phyloP scores from a whole-genome alignment of 2,113 vertebrate species.

The Halcyon senegalensis region DNA sequence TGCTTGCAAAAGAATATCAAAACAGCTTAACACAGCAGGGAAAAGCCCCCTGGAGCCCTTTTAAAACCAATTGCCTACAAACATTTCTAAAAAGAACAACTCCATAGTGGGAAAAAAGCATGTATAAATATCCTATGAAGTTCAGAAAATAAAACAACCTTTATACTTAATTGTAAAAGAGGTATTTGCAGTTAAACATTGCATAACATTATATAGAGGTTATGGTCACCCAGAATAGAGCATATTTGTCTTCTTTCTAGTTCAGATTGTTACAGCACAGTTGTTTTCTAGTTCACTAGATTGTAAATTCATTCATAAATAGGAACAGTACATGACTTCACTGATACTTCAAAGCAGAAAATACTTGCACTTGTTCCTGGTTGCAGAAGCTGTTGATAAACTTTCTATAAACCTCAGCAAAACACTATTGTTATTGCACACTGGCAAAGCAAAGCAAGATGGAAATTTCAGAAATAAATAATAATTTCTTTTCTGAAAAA shows the following conservation, averaged over 20 bases:
- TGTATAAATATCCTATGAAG: constrained; percentile 38
- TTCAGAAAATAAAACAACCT: constrained; percentile 39
- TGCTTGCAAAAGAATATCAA: constrained; percentile 70
- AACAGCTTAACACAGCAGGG: constrained; percentile 67
- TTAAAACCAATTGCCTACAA: constrained; percentile 59
- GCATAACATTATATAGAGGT: background rate
- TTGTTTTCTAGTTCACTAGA: constrained; percentile 55
- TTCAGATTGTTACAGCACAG: constrained; percentile 24
- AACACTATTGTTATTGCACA: background rate
- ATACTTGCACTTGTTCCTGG: background rate
- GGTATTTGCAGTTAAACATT: constrained; percentile 26
- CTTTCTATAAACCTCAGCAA: background rate
- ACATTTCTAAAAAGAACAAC: constrained; percentile 56
- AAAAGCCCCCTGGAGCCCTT: constrained; percentile 62
- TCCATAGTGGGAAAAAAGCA: background rate
- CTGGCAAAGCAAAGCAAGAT: background rate
- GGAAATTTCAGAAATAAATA: background rate
- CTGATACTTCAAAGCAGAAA: background rate
- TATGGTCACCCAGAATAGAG: background rate
- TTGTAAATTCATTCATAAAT: constrained; percentile 37
- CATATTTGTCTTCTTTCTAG: constrained; percentile 29
- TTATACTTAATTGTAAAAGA: constrained; percentile 17
- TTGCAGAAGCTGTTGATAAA: background rate
- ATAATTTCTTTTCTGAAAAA: background rate
- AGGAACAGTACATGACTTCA: background rate